Base-by-base conservation (phyloP, 2,888 invertebrate species). In the Tiliacea aurago region DNA sequence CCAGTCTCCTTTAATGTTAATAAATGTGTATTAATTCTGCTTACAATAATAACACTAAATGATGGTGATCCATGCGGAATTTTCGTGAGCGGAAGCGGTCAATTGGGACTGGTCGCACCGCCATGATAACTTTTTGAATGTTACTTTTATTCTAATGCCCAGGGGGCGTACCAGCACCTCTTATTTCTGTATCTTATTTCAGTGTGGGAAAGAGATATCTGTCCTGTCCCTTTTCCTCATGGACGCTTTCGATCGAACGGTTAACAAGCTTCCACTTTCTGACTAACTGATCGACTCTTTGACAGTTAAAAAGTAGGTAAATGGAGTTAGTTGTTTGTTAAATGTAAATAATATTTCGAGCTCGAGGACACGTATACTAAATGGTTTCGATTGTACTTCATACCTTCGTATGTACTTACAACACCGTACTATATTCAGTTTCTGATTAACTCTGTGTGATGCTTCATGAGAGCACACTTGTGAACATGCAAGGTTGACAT, bases 1-100 rank as follows among this genome's bases (percentile, higher is more conserved):
- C 72, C 79, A 76, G 55, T 55, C 20, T 78, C 75, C 75, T 71
- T 62, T 6, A 62, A 49, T 62, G 61, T 76, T 78, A 76, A 9
- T 61, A 78, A 51, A 58, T 45, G 74, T 58, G 11, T 11, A 45
- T 51, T 51, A 58, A 49, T 33, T 43, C 51, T 33, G 23, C 20
- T 45, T 45, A 20, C 23, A 37, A 37, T n/a, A 45, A 37, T 45
- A 47, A 45, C 13, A 20, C 20, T 51, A 65, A 43, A 70, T 78
- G n/a, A 59, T 47, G 41, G 15, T 78, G 78, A 78, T 53, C 9
- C 74, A 70, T 70, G 59, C 51, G n/a, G 11, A 18, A 65, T 49
- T 55, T 49, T 49, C 0, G 28, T 67, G 20, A 53, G 51, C 4
- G 28, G 49, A 23, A 3, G 65, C 6, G 15, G 11, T 20, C 13